phyloP scores from a whole-genome alignment of 2,113 vertebrate species.

The Corydoras maculifer region DNA sequence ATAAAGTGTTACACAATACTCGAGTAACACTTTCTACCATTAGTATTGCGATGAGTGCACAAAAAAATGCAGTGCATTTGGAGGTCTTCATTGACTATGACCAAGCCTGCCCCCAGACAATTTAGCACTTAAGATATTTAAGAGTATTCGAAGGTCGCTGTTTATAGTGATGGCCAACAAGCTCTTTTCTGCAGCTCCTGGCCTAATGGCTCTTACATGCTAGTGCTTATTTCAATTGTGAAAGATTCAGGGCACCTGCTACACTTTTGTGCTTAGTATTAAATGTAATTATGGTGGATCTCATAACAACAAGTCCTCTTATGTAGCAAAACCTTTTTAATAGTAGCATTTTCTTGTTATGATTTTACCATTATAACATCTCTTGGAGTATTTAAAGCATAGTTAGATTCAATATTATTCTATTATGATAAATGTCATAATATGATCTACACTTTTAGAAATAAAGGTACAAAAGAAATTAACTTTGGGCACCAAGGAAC shows the following conservation, averaged over 20 bases:
- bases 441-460: neutral
- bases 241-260: slow-evolving; percentile 32
- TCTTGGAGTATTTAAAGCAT: neutral
- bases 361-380: neutral
- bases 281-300: slow-evolving; percentile 11
- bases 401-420: neutral
- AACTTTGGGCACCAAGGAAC: no score
- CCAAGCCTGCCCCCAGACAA: slow-evolving; percentile 18
- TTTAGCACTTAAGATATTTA: slow-evolving; percentile 37
- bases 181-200: slow-evolving; percentile 22
- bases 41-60: slow-evolving; percentile 22
- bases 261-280: slow-evolving; percentile 22
- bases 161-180: slow-evolving; percentile 32
- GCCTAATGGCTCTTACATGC: slow-evolving; percentile 30
- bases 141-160: slow-evolving; percentile 40
- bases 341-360: slow-evolving; percentile 2
- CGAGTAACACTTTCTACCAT: slow-evolving; percentile 21
- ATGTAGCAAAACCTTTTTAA: neutral
- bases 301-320: slow-evolving; percentile 19
- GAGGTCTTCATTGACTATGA: slow-evolving; percentile 20
- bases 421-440: neutral
- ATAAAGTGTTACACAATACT: slow-evolving; percentile 11
- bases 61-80: slow-evolving; percentile 14
- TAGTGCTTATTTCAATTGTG: slow-evolving; percentile 9
- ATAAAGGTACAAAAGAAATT: no score